phyloP scores from a whole-genome alignment of 2,797 vertebrate genomes.

The Sparus aurata region DNA sequence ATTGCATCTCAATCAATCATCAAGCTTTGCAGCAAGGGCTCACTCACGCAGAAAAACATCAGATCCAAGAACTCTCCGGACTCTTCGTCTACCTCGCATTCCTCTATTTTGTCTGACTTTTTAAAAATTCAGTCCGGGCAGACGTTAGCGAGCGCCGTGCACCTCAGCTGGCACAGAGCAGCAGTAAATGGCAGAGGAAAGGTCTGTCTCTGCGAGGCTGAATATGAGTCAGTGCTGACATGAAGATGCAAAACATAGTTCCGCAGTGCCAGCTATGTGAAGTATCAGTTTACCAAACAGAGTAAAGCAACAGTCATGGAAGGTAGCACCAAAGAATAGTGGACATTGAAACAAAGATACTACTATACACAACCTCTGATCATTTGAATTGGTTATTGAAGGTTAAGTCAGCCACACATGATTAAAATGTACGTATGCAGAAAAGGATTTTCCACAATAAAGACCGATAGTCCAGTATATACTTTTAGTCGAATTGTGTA shows the following conservation, averaged over 20 bases:
- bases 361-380: neutral
- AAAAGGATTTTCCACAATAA: neutral
- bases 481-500: too few relatives aligned
- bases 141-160: neutral
- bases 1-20: slow-evolving; percentile 20
- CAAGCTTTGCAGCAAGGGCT: neutral
- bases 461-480: neutral
- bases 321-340: neutral
- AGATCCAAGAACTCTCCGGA: slow-evolving; percentile 13
- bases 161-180: slow-evolving; percentile 14
- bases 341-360: neutral
- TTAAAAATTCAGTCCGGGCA: slow-evolving; percentile 16
- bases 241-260: slow-evolving; percentile 6
- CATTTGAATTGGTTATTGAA: slow-evolving; percentile 19
- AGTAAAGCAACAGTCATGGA: slow-evolving; percentile 5
- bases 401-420: neutral
- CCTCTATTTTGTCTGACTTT: neutral
- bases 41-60: neutral
- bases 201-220: slow-evolving; percentile 1
- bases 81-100: slow-evolving; percentile 2
- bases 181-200: slow-evolving; percentile 1
- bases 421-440: neutral
- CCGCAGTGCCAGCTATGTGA: neutral
- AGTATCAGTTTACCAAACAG: slow-evolving; percentile 16
- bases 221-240: slow-evolving; percentile 13